phyloP scores from a whole-genome alignment of 2,797 vertebrate species.

The Argentina silus region DNA sequence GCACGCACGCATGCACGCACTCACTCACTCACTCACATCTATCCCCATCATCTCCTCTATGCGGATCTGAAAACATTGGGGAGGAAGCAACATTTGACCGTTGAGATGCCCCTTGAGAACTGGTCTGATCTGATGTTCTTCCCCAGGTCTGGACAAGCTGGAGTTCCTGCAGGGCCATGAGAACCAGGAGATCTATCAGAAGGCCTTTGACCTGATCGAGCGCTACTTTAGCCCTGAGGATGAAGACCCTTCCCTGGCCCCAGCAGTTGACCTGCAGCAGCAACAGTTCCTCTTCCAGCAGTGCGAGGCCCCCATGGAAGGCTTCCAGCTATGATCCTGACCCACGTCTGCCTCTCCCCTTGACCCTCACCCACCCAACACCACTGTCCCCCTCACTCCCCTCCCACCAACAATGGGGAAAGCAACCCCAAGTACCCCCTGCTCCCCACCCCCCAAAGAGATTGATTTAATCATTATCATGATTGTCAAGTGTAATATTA shows the following conservation, averaged over 20 bases:
- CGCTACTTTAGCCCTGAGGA: conserved; percentile 97
- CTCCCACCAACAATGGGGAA: too few relatives aligned
- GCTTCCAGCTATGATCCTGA: conserved; percentile 93
- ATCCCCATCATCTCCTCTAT: neutral
- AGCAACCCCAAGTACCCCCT: neutral
- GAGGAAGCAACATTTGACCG: neutral
- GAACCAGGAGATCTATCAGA: conserved; percentile 99
- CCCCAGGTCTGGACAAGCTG: conserved; percentile 93
- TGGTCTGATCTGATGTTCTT: neutral
- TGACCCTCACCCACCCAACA: too few relatives aligned
- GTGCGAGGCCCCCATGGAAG: conserved; percentile 97
- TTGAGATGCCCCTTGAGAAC: neutral
- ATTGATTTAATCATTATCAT: conserved; percentile 64
- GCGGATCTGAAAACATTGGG: neutral
- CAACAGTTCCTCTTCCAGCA: conserved; percentile 99
- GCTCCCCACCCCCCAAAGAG: conserved; percentile 55
- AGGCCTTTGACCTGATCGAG: conserved; percentile 97
- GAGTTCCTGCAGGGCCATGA: conserved; percentile 98
- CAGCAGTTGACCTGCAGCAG: conserved; percentile 93
- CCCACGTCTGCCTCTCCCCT: conserved; percentile 4
- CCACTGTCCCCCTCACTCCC: too few relatives aligned
- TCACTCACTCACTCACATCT: neutral
- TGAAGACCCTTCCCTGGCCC: conserved; percentile 92
- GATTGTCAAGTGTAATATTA: conserved; percentile 64
- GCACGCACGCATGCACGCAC: neutral